These are phyloP conservation scores for Hyppa rectilinea DNA, from an alignment of 2,888 invertebrate genomes.

Conservation along the genomic window DNA sequence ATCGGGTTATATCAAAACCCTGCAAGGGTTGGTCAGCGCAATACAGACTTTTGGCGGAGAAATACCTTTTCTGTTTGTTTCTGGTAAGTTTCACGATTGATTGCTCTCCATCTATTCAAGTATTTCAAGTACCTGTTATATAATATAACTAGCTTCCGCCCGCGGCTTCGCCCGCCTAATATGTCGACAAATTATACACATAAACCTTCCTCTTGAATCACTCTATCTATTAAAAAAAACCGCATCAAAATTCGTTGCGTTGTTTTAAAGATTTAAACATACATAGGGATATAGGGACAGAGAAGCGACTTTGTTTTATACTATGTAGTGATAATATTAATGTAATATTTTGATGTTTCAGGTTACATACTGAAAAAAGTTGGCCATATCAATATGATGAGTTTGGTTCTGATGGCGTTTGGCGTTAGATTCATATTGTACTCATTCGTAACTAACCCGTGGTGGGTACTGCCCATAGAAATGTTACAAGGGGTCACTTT, in stretches of 20 bases:
- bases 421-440: conserved; percentile 95
- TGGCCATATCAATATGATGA: conserved; percentile 96
- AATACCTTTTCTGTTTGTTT: conserved; percentile 96
- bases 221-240: too few species aligned
- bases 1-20: conserved; percentile 92
- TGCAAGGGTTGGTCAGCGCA: conserved; percentile 94
- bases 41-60: conserved; percentile 96
- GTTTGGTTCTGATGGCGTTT: conserved; percentile 94
- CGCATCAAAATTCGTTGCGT: too few species aligned
- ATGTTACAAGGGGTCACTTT: conserved; percentile 96
- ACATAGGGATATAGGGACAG: too few species aligned
- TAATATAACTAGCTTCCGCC: too few species aligned
- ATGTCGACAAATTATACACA: too few species aligned
- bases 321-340: too few species aligned
- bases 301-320: too few species aligned
- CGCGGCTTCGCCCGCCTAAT: too few species aligned
- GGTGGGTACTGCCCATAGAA: conserved; percentile 96
- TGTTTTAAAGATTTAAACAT: too few species aligned
- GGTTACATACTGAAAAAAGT: conserved; percentile 94
- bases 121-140: background rate
- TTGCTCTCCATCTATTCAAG: background rate
- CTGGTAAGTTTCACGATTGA: conserved; percentile 87
- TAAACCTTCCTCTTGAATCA: too few species aligned
- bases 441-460: conserved; percentile 94
- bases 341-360: conserved; percentile 70